Percentiles rank a stretch among this genome's conserved stretches.
Conservation (phyloP, 2,888 invertebrate genomes). For the Lasioglossum lativentre region DNA sequence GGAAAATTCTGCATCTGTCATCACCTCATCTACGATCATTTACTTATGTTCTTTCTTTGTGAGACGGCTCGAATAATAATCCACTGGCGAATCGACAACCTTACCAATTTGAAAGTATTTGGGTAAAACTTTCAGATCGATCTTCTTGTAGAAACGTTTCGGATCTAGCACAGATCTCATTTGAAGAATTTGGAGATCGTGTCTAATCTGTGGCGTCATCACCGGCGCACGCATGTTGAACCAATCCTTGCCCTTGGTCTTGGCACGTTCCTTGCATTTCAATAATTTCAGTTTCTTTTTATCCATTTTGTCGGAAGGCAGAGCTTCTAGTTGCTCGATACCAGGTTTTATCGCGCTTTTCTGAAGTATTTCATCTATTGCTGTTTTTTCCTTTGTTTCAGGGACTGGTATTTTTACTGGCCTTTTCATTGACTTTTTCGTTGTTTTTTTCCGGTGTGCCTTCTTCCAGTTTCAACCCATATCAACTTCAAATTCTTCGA, state of each 20-base stretch:
- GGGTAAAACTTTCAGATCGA: slow-evolving; percentile 93
- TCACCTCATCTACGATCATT: slow-evolving; percentile 96
- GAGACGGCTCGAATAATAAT: slow-evolving; percentile 93
- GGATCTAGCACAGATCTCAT: slow-evolving; percentile 97
- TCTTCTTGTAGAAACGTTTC: slow-evolving; percentile 97
- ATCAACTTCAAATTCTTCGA: slow-evolving; percentile 82
- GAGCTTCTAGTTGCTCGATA: slow-evolving; percentile 87
- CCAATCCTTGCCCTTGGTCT: slow-evolving; percentile 95
- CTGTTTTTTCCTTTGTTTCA: slow-evolving; percentile 82
- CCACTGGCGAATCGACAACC: slow-evolving; percentile 93
- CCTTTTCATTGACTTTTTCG: slow-evolving; percentile 60
- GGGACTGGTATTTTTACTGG: slow-evolving; percentile 71
- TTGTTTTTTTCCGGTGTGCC: slow-evolving; percentile 36
- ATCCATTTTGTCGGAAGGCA: slow-evolving; percentile 87
- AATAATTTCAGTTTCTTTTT: slow-evolving; percentile 86
- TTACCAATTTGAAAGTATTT: slow-evolving; percentile 96
- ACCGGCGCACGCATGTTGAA: slow-evolving; percentile 95
- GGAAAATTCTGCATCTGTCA: slow-evolving; percentile 94
- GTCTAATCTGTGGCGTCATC: slow-evolving; percentile 94
- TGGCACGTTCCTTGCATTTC: slow-evolving; percentile 89
- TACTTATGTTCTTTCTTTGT: slow-evolving; percentile 94
- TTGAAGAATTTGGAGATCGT: slow-evolving; percentile 94
- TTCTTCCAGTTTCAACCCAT: slow-evolving; percentile 73
- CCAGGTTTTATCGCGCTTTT: slow-evolving; percentile 88
- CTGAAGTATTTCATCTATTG: slow-evolving; percentile 87